Conservation (phyloP, 2,888 invertebrate genomes). For the Cheilosia grossa region DNA sequence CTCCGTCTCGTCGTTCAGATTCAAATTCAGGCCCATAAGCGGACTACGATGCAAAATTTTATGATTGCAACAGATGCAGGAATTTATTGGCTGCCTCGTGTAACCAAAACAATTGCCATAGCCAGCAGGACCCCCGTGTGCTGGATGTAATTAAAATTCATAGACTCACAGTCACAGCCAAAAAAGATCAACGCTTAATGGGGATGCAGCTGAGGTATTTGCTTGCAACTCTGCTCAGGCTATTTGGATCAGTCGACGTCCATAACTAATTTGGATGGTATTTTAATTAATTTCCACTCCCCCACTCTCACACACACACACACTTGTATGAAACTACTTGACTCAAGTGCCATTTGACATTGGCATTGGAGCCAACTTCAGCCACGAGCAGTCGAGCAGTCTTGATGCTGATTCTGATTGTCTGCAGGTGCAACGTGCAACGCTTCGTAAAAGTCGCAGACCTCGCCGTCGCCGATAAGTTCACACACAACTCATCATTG, state of each 20-base stretch:
- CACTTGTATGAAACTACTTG: background rate
- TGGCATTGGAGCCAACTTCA: constrained; percentile 51
- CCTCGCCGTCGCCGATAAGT: constrained; percentile 54
- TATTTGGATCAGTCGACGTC: constrained; percentile 65
- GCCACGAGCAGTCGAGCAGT: constrained; percentile 12
- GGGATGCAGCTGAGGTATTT: constrained; percentile 46
- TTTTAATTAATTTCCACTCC: constrained; percentile 68
- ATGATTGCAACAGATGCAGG: constrained; percentile 74
- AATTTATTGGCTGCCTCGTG: constrained; percentile 57
- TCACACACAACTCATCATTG: constrained; percentile 72
- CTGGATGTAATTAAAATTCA: constrained; percentile 73
- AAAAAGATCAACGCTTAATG: constrained; percentile 34
- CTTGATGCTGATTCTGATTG: background rate
- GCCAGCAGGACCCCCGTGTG: constrained; percentile 46
- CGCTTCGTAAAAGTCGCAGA: constrained; percentile 30
- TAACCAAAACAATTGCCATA: constrained; percentile 54
- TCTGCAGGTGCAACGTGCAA: constrained; percentile 68
- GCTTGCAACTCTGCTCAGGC: background rate
- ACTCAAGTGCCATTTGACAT: constrained; percentile 60
- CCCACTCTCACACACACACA: constrained; percentile 11
- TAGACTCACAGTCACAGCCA: constrained; percentile 43
- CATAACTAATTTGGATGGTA: constrained; percentile 69
- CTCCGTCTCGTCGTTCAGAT: constrained; percentile 40
- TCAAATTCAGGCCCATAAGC: constrained; percentile 72
- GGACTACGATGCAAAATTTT: constrained; percentile 71